phyloP scores from a whole-genome alignment of 2,113 vertebrate genomes.

The Gadus macrocephalus region DNA sequence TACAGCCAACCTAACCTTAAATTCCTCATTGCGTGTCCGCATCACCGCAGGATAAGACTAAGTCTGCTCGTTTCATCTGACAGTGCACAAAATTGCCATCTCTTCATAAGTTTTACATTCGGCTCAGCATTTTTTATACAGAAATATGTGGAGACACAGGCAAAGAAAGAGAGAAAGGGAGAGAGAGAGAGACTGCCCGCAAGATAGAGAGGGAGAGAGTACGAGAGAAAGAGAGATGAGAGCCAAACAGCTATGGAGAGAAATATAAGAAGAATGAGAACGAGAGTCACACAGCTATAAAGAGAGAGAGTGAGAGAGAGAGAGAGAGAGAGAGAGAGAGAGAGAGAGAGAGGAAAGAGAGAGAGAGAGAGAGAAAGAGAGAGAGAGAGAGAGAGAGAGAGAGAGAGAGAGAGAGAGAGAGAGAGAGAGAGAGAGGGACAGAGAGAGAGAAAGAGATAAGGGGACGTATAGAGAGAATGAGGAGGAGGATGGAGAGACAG shows the following conservation, averaged over 20 bases:
- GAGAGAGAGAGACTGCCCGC: constrained; percentile 2
- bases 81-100: constrained; percentile 49
- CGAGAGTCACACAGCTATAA: no score
- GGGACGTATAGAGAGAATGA: not conserved
- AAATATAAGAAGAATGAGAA: not conserved
- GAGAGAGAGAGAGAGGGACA: not conserved
- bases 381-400: not conserved
- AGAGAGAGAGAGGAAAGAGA: no score
- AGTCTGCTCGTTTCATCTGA: constrained; percentile 53
- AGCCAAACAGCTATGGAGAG: not conserved
- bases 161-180: not conserved
- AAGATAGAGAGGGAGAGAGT: not conserved
- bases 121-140: constrained; percentile 53
- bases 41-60: constrained; percentile 43
- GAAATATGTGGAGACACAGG: constrained; percentile 29
- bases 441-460: not conserved
- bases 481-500: constrained; percentile 13
- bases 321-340: constrained; percentile 9
- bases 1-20: constrained; percentile 27
- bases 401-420: not conserved
- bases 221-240: not conserved
- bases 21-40: constrained; percentile 32
- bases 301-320: constrained; percentile 7
- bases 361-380: no score
- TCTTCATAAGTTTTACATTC: constrained; percentile 43